These are phyloP conservation scores for Aphodius granarius DNA, from an alignment of 2,888 invertebrate genomes.

Conservation along the genomic window DNA sequence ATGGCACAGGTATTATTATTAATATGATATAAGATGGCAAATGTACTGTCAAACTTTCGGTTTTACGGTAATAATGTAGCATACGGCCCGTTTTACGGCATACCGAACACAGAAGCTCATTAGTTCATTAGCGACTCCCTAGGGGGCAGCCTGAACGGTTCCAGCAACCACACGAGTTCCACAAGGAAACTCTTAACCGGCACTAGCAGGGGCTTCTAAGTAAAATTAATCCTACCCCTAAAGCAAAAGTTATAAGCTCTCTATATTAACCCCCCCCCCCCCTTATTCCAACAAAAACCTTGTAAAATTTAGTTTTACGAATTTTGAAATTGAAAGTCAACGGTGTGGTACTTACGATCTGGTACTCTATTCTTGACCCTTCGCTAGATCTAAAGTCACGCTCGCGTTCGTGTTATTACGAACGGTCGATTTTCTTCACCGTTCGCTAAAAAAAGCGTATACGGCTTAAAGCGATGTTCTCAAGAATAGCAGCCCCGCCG, in stretches of 20 bases:
- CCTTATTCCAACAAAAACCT: no score
- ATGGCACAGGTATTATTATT: background rate
- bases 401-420: no score
- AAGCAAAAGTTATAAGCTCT: background rate
- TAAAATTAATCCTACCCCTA: background rate
- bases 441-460: no score
- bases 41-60: constrained; percentile 7
- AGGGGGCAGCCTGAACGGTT: background rate
- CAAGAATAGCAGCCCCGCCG: no score
- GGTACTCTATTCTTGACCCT: no score
- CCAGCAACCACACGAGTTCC: background rate
- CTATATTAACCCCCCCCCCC: no score
- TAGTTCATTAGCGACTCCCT: constrained; percentile 10
- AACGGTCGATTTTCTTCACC: no score
- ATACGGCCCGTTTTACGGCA: constrained; percentile 2
- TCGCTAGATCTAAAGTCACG: no score
- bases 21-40: background rate
- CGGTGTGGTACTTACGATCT: no score
- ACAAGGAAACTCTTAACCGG: background rate
- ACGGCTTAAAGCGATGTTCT: no score
- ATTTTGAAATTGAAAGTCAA: no score
- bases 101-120: constrained; percentile 11
- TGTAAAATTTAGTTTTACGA: no score
- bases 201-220: background rate
- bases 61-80: background rate